phyloP scores from a whole-genome alignment of 2,888 invertebrate species.

The Heliothis peltigera region DNA sequence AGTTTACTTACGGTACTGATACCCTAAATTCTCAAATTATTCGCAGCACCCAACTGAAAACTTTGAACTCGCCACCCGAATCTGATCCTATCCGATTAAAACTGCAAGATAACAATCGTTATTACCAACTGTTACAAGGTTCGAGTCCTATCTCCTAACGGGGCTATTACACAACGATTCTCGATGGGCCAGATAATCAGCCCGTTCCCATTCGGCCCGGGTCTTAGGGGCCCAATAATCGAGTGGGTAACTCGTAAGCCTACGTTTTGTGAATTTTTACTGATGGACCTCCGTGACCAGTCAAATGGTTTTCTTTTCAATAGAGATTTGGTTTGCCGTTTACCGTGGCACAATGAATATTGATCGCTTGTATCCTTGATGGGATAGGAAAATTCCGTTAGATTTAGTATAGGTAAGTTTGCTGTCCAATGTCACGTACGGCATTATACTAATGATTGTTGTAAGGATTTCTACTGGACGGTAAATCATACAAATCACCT shows the following conservation, averaged over 20 bases:
- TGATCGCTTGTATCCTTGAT: slow-evolving; percentile 50
- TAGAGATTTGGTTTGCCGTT: slow-evolving; percentile 48
- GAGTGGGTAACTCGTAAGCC: slow-evolving; percentile 72
- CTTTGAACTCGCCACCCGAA: slow-evolving; percentile 8
- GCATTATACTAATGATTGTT: no score
- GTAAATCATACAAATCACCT: no score
- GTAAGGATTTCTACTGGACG: no score
- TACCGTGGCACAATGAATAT: slow-evolving; percentile 51
- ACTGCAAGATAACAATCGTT: slow-evolving; percentile 54
- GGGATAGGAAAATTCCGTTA: slow-evolving; percentile 28
- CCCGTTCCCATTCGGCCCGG: slow-evolving; percentile 73
- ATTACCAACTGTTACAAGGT: slow-evolving; percentile 48
- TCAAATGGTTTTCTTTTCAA: slow-evolving; percentile 30
- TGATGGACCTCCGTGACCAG: slow-evolving; percentile 62
- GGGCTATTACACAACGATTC: slow-evolving; percentile 52
- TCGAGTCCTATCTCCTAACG: slow-evolving; percentile 49
- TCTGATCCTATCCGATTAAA: slow-evolving; percentile 46
- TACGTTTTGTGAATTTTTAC: slow-evolving; percentile 83
- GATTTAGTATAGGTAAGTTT: slow-evolving; percentile 5
- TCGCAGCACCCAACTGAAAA: slow-evolving; percentile 7
- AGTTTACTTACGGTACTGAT: no score
- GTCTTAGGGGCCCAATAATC: slow-evolving; percentile 71
- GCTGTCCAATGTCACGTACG: neutral
- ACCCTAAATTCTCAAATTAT: slow-evolving; percentile 8
- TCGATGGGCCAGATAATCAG: slow-evolving; percentile 63